Evolutionary conservation across 2,797 vertebrate genomes (phyloP).

Genomic region (Argya squamiceps): DNA sequence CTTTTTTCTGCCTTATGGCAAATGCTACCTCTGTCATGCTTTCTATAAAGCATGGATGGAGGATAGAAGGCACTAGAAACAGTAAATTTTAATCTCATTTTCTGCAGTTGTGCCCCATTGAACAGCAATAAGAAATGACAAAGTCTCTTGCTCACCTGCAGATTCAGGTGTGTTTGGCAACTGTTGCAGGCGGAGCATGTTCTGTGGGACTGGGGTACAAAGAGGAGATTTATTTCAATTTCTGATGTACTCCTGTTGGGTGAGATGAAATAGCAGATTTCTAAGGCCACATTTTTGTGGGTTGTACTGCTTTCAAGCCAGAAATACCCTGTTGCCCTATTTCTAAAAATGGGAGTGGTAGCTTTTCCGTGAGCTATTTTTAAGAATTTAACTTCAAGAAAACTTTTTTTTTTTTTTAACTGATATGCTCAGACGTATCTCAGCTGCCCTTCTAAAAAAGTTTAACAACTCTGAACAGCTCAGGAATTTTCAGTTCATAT

Average conservation of each 20-base stretch:
- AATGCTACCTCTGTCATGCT: not conserved
- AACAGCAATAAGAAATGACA: not conserved
- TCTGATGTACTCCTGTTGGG: not conserved
- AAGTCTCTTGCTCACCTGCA: not conserved
- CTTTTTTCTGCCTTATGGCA: not conserved
- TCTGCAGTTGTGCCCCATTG: not conserved
- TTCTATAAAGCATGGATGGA: not conserved
- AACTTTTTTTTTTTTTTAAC: not conserved
- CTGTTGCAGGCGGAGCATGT: not conserved
- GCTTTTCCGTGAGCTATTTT: not conserved
- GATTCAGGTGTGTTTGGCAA: rapidly evolving
- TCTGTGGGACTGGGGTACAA: not conserved
- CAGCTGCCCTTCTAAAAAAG: not conserved
- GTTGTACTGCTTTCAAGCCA: not conserved
- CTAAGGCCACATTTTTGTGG: not conserved
- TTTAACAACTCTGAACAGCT: not conserved
- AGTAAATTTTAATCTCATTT: not conserved
- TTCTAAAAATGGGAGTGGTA: not conserved
- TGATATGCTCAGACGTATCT: not conserved
- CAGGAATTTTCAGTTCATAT: not conserved
- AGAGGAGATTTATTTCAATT: not conserved
- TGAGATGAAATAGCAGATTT: not conserved
- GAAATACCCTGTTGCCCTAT: not conserved
- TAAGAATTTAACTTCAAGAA: not conserved
- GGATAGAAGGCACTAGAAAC: not conserved